A percentile compares a stretch with the other conserved stretches of the same genome.
Evolutionary conservation across 2,797 vertebrate species (phyloP).

Genomic region (Anas acuta): DNA sequence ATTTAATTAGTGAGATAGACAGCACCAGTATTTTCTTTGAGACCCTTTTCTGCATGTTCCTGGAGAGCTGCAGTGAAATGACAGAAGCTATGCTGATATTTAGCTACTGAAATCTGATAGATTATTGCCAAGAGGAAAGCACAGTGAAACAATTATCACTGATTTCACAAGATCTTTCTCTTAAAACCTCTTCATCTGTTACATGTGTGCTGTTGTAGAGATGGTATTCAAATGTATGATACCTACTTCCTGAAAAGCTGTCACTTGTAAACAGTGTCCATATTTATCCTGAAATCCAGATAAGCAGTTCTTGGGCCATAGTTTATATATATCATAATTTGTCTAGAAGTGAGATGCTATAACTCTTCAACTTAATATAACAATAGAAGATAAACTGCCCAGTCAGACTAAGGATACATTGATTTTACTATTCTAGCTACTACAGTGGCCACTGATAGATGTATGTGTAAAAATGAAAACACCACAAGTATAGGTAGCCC

Average conservation of each 20-base stretch:
- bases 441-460: background rate
- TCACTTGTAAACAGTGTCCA: background rate
- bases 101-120: background rate
- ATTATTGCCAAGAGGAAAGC: background rate
- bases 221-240: background rate
- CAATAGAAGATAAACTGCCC: background rate
- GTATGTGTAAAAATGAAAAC: background rate
- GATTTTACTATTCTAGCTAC: background rate
- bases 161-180: background rate
- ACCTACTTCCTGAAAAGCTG: background rate
- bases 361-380: background rate
- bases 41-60: background rate
- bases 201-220: background rate
- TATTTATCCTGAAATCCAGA: background rate
- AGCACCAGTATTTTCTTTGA: background rate
- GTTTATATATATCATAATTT: background rate
- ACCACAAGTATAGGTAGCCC: background rate
- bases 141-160: background rate
- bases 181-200: background rate
- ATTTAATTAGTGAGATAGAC: background rate
- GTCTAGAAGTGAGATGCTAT: background rate
- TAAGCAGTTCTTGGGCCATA: background rate
- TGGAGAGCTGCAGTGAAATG: background rate
- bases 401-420: background rate
- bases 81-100: conserved; percentile 3